A percentile compares a stretch with the other conserved stretches of the same genome.
Evolutionary conservation across 2,797 vertebrate genomes (phyloP).

Genomic region (Spinus pinus): DNA sequence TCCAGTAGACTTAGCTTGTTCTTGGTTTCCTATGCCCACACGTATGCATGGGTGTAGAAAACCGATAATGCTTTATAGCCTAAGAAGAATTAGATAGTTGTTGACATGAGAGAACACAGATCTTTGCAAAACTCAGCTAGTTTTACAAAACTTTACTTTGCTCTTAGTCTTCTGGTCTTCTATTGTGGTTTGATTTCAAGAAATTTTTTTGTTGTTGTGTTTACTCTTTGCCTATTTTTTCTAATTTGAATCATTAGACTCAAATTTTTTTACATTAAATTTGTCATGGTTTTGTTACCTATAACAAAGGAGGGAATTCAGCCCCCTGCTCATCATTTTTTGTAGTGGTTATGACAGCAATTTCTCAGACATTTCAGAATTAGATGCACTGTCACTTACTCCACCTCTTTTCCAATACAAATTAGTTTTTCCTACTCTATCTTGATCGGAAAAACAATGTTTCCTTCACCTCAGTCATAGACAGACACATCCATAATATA

Average conservation of each 20-base stretch:
- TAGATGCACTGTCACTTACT: background rate
- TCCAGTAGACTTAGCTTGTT: background rate
- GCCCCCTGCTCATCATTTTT: background rate
- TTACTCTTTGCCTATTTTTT: background rate
- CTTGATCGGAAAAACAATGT: background rate
- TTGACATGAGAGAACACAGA: background rate
- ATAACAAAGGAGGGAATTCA: background rate
- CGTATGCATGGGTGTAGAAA: background rate
- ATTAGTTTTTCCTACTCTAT: background rate
- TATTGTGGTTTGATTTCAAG: background rate
- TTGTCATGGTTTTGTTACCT: background rate
- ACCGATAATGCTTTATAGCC: background rate
- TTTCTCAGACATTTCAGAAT: background rate
- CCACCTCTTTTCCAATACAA: background rate
- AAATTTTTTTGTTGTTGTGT: accelerated
- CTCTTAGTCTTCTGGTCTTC: background rate
- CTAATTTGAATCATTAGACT: background rate
- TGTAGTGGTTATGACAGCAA: background rate
- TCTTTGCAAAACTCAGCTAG: background rate
- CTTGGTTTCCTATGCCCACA: background rate
- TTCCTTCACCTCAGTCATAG: background rate
- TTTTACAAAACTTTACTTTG: background rate
- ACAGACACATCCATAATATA: background rate
- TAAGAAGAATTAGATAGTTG: background rate
- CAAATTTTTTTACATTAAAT: background rate